Evolutionary conservation across 2,888 invertebrate species (phyloP).

Genomic region (Apeira syringaria): DNA sequence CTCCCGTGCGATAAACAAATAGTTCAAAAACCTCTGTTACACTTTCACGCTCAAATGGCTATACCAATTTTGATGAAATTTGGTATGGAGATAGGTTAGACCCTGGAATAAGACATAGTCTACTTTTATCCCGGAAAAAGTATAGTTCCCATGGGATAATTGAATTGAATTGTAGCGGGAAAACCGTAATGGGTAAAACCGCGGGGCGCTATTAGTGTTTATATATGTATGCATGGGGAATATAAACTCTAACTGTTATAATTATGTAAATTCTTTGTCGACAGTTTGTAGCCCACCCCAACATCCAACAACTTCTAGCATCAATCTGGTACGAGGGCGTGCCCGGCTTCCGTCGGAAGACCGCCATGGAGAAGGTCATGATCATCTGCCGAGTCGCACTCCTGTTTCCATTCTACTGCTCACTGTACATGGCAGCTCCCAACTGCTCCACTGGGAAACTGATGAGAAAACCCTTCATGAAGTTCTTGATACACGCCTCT

Average conservation of each 20-base stretch:
- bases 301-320: constrained; percentile 95
- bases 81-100: no score
- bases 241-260: no score
- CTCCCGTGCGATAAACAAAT: no score
- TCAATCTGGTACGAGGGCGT: constrained; percentile 98
- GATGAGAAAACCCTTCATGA: constrained; percentile 97
- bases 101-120: no score
- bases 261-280: neutral
- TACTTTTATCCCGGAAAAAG: no score
- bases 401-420: constrained; percentile 94
- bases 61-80: no score
- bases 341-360: constrained; percentile 95
- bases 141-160: no score
- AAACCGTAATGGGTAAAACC: no score
- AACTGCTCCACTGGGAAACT: constrained; percentile 91
- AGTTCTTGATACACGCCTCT: constrained; percentile 96
- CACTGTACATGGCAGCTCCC: constrained; percentile 93
- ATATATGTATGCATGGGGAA: no score
- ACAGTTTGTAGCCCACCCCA: constrained; percentile 97
- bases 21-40: no score
- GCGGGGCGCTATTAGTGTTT: neutral
- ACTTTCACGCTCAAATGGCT: no score
- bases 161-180: no score
- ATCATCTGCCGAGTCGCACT: constrained; percentile 90
- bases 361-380: constrained; percentile 87